phyloP scores from a whole-genome alignment of 53 echinoderm and acorn worm species.

The Crossaster papposus region DNA sequence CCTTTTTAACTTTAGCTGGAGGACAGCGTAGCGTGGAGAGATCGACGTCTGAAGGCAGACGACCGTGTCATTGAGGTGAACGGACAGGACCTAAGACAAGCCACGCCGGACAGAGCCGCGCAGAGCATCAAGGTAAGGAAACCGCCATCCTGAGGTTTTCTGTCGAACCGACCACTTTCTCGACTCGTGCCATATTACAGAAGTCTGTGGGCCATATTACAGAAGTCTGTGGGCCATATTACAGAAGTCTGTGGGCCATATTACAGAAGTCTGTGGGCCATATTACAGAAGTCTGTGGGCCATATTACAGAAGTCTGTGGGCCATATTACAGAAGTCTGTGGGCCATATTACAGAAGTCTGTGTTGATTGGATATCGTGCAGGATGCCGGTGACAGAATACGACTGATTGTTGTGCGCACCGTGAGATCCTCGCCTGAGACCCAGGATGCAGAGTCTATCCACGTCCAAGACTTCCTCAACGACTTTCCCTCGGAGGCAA shows the following conservation, averaged over 20 bases:
- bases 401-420: conserved; percentile 30
- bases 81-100: conserved; percentile 85
- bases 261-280: not conserved
- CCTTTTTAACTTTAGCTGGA: conserved; percentile 74
- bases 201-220: not conserved
- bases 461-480: conserved; percentile 71
- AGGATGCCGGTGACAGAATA: conserved; percentile 55
- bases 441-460: conserved; percentile 36
- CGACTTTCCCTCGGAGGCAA: conserved; percentile 85
- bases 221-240: not conserved
- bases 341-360: not conserved
- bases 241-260: too few relatives aligned
- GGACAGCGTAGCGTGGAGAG: conserved; percentile 86
- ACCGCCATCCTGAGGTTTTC: too few relatives aligned
- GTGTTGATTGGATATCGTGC: not conserved
- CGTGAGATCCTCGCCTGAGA: not conserved
- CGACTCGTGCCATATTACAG: too few relatives aligned
- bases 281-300: too few relatives aligned
- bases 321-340: not conserved
- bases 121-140: conserved; percentile 77
- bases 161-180: too few relatives aligned
- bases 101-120: conserved; percentile 89
- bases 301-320: not conserved
- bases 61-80: conserved; percentile 94
- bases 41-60: conserved; percentile 81